Evolutionary conservation across 2,888 invertebrate species (phyloP).

Genomic region (Cenopis cana): DNA sequence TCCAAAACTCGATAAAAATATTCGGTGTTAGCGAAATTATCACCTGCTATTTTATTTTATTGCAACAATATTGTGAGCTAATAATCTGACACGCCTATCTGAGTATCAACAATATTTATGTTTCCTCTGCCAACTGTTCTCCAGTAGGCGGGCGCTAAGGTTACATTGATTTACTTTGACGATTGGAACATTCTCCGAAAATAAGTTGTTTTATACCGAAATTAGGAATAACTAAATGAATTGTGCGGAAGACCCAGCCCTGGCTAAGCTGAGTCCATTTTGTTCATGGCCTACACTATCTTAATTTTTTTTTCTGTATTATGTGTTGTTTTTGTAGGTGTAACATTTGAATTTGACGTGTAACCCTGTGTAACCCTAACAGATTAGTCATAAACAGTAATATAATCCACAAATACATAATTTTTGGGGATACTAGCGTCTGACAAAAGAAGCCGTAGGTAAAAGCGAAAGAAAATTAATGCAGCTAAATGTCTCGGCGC

Average conservation of each 20-base stretch:
- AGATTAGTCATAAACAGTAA: no score
- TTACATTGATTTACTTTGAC: slow-evolving; percentile 8
- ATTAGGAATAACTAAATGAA: no score
- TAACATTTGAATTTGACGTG: no score
- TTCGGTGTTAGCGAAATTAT: not conserved
- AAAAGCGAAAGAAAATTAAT: slow-evolving; percentile 42
- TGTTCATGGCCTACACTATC: no score
- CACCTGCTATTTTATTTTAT: slow-evolving; percentile 16
- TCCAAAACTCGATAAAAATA: not conserved
- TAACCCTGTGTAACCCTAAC: no score
- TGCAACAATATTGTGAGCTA: slow-evolving; percentile 46
- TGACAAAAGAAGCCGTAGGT: slow-evolving; percentile 45
- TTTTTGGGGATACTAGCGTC: slow-evolving; percentile 8
- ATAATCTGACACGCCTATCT: slow-evolving; percentile 66
- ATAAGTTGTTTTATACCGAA: no score
- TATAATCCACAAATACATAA: no score
- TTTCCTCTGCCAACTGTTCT: slow-evolving; percentile 67
- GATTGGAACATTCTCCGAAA: not conserved
- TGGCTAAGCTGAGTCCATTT: no score
- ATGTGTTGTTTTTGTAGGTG: no score
- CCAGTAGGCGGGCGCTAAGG: slow-evolving; percentile 55
- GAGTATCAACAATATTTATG: slow-evolving; percentile 72
- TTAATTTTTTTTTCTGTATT: no score
- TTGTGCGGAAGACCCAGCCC: no score
- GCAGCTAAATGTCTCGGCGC: slow-evolving; percentile 34